Base-by-base conservation (phyloP, 2,797 vertebrate genomes). In the Pelobates cultripes region DNA sequence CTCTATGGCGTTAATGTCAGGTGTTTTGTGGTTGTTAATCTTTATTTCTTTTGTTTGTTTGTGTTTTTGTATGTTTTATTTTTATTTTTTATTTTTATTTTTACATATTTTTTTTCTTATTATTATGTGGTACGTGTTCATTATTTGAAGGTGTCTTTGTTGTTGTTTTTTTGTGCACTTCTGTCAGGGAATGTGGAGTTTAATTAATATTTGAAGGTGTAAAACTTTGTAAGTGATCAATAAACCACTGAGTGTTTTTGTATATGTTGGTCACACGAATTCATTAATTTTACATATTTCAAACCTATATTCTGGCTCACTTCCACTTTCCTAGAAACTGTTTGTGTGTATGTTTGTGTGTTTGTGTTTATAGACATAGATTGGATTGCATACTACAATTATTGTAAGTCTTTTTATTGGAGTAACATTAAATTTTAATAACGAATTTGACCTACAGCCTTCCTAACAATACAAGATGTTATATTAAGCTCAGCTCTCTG, bases 201-300 rank as follows among this genome's bases (percentile, higher is more conserved):
- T 93, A 94, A 95, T 94, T 94, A 94, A 94, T 95, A 95, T 94
- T 84, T 93, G 94, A 92, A 94, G 93, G 93, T 96, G 95, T 95
- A 96, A 95, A 95, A 94, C 91, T 85, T 92, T 96, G 94, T 96
- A 95, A 96, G 94, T 95, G 95, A 94, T 95, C 93, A 95, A 96
- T 96, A 96, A 96, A 96, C 94, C 95, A 94, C 94, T 95, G 94
- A 93, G 93, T 94, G 94, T 93, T 90, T 94, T 92, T 92, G 85
- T 90, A 88, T 89, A 79, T 67, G 40, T 66, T 66, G 43, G 60
- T 43, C 55, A 63, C 60, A 41, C 7, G 4, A 47, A 51, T 73
- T 60, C 43, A 55, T 74, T 75, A n/a, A 60, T 74, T 17, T 64
- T 17, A 57, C 13, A 12, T 15, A 57, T 12, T 57, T 4, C 10